phyloP scores from a whole-genome alignment of 2,888 invertebrate genomes.

The Euplagia quadripunctaria region DNA sequence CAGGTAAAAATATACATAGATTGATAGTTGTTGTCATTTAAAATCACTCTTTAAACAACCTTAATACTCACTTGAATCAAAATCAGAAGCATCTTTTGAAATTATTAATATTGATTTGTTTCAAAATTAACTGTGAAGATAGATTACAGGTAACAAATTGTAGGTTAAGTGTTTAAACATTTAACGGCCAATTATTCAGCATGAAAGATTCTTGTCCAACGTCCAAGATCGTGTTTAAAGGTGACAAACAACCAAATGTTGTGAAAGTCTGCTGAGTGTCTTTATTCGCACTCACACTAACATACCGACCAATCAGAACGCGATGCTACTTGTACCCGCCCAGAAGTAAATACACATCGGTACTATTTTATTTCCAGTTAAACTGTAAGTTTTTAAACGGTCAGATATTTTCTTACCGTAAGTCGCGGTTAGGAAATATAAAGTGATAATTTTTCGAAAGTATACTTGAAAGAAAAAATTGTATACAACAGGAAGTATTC shows the following conservation, averaged over 20 bases:
- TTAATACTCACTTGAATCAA: background rate
- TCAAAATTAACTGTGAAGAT: background rate
- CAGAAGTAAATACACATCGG: conserved; percentile 62
- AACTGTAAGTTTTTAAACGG: conserved; percentile 16
- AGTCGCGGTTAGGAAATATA: background rate
- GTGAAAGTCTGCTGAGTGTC: conserved; percentile 40
- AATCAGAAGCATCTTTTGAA: background rate
- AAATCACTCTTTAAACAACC: background rate
- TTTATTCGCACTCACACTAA: conserved; percentile 42
- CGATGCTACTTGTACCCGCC: conserved; percentile 42
- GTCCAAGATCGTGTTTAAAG: conserved; percentile 10
- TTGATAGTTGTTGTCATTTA: too few species aligned
- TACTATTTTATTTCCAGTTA: conserved; percentile 47
- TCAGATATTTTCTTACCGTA: background rate
- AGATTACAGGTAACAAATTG: conserved; percentile 14
- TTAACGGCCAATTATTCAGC: conserved; percentile 15
- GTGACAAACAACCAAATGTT: conserved; percentile 52
- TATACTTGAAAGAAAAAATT: background rate
- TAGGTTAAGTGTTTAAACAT: conserved; percentile 15
- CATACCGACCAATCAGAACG: conserved; percentile 52
- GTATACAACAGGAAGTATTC: background rate
- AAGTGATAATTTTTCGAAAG: background rate
- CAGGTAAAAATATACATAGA: too few species aligned
- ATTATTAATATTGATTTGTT: background rate
- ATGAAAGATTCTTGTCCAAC: conserved; percentile 19